These are phyloP conservation scores for Caenorhabditis latens DNA, from an alignment of 1,140 invertebrate genomes.

Conservation along the genomic window DNA sequence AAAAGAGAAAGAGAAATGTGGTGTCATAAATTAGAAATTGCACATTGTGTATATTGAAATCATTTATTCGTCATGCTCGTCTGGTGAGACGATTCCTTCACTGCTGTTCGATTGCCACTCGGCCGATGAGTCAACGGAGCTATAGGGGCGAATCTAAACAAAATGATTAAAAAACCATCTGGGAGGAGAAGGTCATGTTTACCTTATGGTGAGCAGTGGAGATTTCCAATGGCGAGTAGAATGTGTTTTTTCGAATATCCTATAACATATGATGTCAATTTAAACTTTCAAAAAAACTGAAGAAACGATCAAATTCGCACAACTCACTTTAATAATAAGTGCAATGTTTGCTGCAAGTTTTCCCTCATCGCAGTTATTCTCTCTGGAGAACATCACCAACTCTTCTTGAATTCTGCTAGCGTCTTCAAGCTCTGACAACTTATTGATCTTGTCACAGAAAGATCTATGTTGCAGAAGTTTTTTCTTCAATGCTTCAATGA, in stretches of 20 bases:
- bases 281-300: too few relatives aligned
- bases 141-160: slow-evolving; percentile 60
- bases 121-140: slow-evolving; percentile 57
- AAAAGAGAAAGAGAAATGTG: not conserved
- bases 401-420: slow-evolving; percentile 40
- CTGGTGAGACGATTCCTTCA: slow-evolving; percentile 61
- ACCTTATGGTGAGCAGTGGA: slow-evolving; percentile 62
- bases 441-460: slow-evolving; percentile 53
- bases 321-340: slow-evolving; percentile 30
- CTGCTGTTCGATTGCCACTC: slow-evolving; percentile 65
- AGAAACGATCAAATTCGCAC: too few relatives aligned
- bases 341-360: slow-evolving; percentile 53
- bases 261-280: not conserved
- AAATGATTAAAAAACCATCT: slow-evolving; percentile 17
- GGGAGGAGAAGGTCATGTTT: not conserved
- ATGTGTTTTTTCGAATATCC: slow-evolving; percentile 44
- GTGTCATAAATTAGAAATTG: slow-evolving; percentile 45
- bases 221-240: slow-evolving; percentile 61
- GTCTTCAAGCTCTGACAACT: slow-evolving; percentile 56
- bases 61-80: slow-evolving; percentile 55
- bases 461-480: slow-evolving; percentile 58
- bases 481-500: slow-evolving; percentile 72
- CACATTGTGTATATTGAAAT: slow-evolving; percentile 9
- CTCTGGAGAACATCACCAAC: slow-evolving; percentile 36
- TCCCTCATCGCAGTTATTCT: slow-evolving; percentile 34